Percentiles rank a stretch among this genome's conserved stretches.
phyloP scores from a whole-genome alignment of 2,888 invertebrate genomes.

The Nomada ferruginata region DNA sequence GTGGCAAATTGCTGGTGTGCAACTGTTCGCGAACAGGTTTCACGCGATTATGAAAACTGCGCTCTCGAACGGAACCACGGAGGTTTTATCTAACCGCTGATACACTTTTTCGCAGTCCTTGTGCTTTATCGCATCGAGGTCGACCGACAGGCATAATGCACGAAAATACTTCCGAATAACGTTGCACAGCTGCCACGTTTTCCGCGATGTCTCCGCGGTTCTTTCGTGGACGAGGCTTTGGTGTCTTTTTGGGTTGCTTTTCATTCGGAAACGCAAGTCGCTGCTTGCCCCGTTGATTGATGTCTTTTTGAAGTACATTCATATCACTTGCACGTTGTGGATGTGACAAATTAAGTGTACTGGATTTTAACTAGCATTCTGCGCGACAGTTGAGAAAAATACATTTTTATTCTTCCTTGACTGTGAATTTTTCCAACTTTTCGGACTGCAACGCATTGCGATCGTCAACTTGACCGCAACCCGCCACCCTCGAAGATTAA shows the following conservation, averaged over 20 bases:
- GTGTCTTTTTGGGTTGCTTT: neutral
- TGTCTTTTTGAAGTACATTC: too few species aligned
- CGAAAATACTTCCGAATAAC: constrained; percentile 47
- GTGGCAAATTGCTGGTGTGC: constrained; percentile 34
- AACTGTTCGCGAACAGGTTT: constrained; percentile 10
- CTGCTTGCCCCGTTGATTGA: too few species aligned
- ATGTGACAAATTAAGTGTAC: too few species aligned
- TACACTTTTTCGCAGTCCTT: neutral
- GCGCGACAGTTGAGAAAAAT: neutral
- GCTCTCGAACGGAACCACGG: constrained; percentile 14
- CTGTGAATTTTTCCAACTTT: too few species aligned
- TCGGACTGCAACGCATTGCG: too few species aligned
- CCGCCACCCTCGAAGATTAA: neutral
- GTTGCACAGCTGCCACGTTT: neutral
- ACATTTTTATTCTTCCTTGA: too few species aligned
- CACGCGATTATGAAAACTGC: constrained; percentile 39
- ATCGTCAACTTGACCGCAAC: too few species aligned
- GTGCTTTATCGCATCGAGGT: constrained; percentile 8
- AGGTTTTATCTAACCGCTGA: neutral
- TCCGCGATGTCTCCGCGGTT: neutral
- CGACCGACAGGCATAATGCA: constrained; percentile 24
- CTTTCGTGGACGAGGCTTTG: neutral
- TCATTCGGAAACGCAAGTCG: neutral
- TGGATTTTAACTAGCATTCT: too few species aligned
- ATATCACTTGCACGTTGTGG: too few species aligned